phyloP scores from a whole-genome alignment of 1,140 invertebrate genomes.

The Ips nitidus region DNA sequence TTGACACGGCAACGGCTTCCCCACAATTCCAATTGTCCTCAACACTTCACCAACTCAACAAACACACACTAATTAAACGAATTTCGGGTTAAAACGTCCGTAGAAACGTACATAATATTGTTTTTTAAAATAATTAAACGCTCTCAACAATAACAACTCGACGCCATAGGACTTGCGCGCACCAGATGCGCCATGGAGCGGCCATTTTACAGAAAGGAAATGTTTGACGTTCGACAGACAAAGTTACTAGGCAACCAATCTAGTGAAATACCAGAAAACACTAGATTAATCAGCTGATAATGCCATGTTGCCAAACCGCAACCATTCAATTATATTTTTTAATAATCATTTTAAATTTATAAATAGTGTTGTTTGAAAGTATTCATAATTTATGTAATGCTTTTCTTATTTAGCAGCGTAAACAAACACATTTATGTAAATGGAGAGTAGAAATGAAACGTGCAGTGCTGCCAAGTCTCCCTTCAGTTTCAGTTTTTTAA shows the following conservation, averaged over 20 bases:
- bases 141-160: slow-evolving; percentile 55
- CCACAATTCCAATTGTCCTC: slow-evolving; percentile 30
- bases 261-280: slow-evolving; percentile 11
- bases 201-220: slow-evolving; percentile 33
- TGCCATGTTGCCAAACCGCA: background rate
- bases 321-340: no score
- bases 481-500: no score
- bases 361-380: no score
- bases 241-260: slow-evolving; percentile 1
- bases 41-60: slow-evolving; percentile 39
- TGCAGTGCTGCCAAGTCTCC: no score
- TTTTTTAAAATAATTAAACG: slow-evolving; percentile 51
- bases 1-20: slow-evolving; percentile 45
- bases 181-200: slow-evolving; percentile 38
- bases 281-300: slow-evolving; percentile 19
- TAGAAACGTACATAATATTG: slow-evolving; percentile 52
- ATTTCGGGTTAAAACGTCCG: slow-evolving; percentile 43
- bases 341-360: no score
- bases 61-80: slow-evolving; percentile 42
- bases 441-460: no score
- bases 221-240: slow-evolving; percentile 38
- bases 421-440: no score
- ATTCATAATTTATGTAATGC: no score
- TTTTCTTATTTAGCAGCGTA: no score
- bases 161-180: slow-evolving; percentile 53